Conservation (phyloP, 1,140 invertebrate species). For the Magallana ariakensis region DNA sequence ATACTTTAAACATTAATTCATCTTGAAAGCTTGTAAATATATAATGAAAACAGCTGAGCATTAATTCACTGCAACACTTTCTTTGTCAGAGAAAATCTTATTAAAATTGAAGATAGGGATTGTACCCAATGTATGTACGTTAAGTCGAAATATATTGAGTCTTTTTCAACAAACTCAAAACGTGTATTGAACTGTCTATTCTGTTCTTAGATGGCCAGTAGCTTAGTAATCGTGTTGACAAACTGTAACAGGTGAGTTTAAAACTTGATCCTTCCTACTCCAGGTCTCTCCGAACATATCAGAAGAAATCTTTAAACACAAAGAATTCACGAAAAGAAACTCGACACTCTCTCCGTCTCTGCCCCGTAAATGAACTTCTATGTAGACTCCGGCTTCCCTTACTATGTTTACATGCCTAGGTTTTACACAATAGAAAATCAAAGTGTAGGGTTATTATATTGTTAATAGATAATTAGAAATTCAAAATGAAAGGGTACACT, state of each 20-base stretch:
- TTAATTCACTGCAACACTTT: not conserved
- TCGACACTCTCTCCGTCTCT: not conserved
- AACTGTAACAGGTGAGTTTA: not conserved
- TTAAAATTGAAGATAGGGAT: not conserved
- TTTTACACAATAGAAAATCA: no score
- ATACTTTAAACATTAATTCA: constrained; percentile 28
- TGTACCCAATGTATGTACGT: not conserved
- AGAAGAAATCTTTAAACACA: not conserved
- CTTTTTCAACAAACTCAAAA: not conserved
- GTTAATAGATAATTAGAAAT: no score
- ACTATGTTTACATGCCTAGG: no score
- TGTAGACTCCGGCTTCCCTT: no score
- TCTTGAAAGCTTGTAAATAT: not conserved
- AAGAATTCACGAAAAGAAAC: not conserved
- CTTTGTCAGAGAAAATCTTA: constrained; percentile 24
- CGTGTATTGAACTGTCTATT: not conserved
- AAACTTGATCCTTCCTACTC: not conserved
- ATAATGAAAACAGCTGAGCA: not conserved
- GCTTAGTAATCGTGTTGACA: constrained; percentile 9
- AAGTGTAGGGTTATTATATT: no score
- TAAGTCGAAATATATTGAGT: not conserved
- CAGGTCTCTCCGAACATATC: not conserved
- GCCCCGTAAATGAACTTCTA: not conserved
- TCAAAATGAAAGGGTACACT: no score
- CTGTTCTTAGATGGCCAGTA: not conserved